A percentile compares a stretch with the other conserved stretches of the same genome.
Conservation (phyloP, 2,888 invertebrate species). For the Catocala nupta region DNA sequence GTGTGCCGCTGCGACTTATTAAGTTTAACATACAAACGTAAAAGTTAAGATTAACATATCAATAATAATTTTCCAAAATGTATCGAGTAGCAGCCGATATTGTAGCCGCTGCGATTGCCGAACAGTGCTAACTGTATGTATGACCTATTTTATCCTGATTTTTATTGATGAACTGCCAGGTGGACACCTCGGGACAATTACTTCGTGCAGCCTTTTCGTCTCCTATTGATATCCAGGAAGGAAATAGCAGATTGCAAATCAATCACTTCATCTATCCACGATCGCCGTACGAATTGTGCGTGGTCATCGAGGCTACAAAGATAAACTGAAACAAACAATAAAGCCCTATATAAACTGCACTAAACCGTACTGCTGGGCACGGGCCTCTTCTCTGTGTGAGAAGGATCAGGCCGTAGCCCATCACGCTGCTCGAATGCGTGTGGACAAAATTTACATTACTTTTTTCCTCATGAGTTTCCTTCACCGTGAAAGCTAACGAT, state of each 20-base stretch:
- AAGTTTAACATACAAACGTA: too few relatives aligned
- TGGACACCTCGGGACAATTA: background rate
- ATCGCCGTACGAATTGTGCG: constrained; percentile 56
- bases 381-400: too few relatives aligned
- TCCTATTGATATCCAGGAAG: constrained; percentile 1
- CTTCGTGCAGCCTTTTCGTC: background rate
- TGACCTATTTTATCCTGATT: constrained; percentile 29
- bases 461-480: too few relatives aligned
- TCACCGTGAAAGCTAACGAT: too few relatives aligned
- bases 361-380: too few relatives aligned
- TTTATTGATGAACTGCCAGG: constrained; percentile 11
- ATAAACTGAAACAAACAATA: constrained; percentile 51
- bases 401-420: too few relatives aligned
- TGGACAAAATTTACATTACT: too few relatives aligned
- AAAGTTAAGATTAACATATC: too few relatives aligned
- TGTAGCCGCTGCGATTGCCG: constrained; percentile 54
- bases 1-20: too few relatives aligned
- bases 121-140: constrained; percentile 56
- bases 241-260: constrained; percentile 57
- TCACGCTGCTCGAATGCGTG: too few relatives aligned
- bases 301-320: constrained; percentile 63
- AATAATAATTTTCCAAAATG: constrained; percentile 49
- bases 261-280: constrained; percentile 58
- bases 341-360: too few relatives aligned
- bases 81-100: constrained; percentile 56